Evolutionary conservation across 2,113 vertebrate species (phyloP).

Genomic region (Ovis canadensis): DNA sequence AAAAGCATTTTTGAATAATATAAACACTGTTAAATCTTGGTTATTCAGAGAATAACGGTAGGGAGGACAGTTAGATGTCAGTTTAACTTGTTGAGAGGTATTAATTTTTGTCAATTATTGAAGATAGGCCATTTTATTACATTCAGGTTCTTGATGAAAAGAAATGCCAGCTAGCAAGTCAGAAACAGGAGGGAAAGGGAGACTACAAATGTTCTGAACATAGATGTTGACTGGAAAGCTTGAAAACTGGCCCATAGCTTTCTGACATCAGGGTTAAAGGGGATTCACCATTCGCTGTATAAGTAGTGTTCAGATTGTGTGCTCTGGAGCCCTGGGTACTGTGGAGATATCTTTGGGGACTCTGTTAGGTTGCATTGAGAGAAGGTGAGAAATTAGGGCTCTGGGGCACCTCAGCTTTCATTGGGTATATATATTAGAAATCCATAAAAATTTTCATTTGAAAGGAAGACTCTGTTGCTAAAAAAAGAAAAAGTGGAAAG

Average conservation of each 20-base stretch:
- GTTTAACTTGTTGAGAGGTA: not conserved
- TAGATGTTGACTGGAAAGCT: not conserved
- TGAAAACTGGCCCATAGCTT: not conserved
- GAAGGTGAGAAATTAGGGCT: not conserved
- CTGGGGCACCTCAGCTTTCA: not conserved
- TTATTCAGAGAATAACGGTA: not conserved
- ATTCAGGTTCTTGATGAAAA: not conserved
- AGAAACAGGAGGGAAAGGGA: not conserved
- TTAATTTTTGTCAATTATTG: slow-evolving; percentile 9
- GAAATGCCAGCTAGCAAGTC: not conserved
- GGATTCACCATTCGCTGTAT: not conserved
- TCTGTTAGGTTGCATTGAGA: not conserved
- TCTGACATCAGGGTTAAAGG: not conserved
- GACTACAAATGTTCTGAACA: not conserved
- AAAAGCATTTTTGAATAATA: not conserved
- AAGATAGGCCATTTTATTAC: slow-evolving; percentile 10
- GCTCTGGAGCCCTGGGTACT: not conserved
- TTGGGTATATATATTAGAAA: not conserved
- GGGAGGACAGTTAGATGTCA: not conserved
- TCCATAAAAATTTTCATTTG: slow-evolving; percentile 17
- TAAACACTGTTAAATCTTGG: not conserved
- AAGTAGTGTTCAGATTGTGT: not conserved
- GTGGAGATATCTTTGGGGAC: not conserved
- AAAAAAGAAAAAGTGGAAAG: slow-evolving; percentile 28
- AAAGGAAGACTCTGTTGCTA: slow-evolving; percentile 22